Evolutionary conservation across 2,888 invertebrate species (phyloP).

Genomic region (Glomeris marginata): DNA sequence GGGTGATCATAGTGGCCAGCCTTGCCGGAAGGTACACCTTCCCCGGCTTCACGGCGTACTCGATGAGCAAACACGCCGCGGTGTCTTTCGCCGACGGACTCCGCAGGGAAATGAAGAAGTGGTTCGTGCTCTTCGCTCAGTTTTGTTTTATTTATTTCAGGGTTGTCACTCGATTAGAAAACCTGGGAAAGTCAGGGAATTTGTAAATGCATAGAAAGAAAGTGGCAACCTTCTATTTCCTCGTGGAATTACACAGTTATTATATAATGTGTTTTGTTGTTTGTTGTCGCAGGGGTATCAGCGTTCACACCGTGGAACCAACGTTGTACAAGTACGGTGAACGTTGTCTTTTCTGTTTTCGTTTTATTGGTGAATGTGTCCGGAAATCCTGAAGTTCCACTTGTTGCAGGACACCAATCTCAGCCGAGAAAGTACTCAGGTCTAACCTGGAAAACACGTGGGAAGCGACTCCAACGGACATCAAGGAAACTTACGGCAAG

Average conservation of each 20-base stretch:
- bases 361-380: too few relatives aligned
- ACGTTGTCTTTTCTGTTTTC: not conserved
- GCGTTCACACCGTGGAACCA: conserved; percentile 24
- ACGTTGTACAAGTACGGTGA: conserved; percentile 23
- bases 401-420: conserved; percentile 21
- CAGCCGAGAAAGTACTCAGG: conserved; percentile 18
- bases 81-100: conserved; percentile 26
- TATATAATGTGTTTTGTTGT: too few relatives aligned
- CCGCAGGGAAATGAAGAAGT: conserved; percentile 24
- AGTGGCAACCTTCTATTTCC: too few relatives aligned
- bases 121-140: too few relatives aligned
- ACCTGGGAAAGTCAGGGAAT: too few relatives aligned
- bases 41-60: conserved; percentile 25
- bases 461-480: conserved; percentile 23
- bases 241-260: too few relatives aligned
- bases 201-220: too few relatives aligned
- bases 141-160: too few relatives aligned
- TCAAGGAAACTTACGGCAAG: conserved; percentile 24
- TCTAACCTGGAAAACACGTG: conserved; percentile 22
- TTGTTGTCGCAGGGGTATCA: too few relatives aligned
- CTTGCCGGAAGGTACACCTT: conserved; percentile 24
- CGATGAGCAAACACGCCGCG: conserved; percentile 25
- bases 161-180: too few relatives aligned
- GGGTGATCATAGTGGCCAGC: conserved; percentile 26
- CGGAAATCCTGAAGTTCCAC: too few relatives aligned